phyloP scores from a whole-genome alignment of 2,888 invertebrate species.

The Idaea biselata region DNA sequence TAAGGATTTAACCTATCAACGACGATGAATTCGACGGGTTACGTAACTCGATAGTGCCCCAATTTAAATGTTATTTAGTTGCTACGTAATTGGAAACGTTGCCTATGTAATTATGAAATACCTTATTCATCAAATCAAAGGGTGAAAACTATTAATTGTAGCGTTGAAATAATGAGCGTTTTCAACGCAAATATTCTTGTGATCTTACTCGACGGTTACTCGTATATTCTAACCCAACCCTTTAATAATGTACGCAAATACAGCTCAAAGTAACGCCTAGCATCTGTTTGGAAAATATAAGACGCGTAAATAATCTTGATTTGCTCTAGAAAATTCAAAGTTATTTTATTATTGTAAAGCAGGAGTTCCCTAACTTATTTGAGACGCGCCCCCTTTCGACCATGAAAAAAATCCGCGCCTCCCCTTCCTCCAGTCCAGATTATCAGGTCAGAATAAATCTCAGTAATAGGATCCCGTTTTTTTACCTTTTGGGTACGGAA shows the following conservation, averaged over 20 bases:
- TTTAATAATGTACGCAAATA: neutral
- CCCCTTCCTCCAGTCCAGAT: too few relatives aligned
- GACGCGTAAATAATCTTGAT: neutral
- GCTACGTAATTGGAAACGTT: neutral
- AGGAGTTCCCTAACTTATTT: too few relatives aligned
- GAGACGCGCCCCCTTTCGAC: too few relatives aligned
- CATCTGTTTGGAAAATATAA: neutral
- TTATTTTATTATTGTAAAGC: neutral
- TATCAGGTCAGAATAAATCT: too few relatives aligned
- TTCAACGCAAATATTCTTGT: neutral
- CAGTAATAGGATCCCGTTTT: too few relatives aligned
- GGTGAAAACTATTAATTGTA: neutral
- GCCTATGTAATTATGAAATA: neutral
- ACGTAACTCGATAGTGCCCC: neutral
- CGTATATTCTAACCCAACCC: neutral
- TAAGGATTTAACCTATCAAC: constrained; percentile 1
- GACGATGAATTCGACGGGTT: neutral
- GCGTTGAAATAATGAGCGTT: neutral
- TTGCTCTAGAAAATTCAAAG: neutral
- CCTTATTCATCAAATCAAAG: neutral
- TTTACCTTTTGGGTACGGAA: too few relatives aligned
- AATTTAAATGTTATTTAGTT: neutral
- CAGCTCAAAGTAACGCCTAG: neutral
- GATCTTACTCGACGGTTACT: neutral
- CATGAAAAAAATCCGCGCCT: too few relatives aligned